phyloP scores from a whole-genome alignment of 2,113 vertebrate genomes.

The Xiphophorus hellerii region DNA sequence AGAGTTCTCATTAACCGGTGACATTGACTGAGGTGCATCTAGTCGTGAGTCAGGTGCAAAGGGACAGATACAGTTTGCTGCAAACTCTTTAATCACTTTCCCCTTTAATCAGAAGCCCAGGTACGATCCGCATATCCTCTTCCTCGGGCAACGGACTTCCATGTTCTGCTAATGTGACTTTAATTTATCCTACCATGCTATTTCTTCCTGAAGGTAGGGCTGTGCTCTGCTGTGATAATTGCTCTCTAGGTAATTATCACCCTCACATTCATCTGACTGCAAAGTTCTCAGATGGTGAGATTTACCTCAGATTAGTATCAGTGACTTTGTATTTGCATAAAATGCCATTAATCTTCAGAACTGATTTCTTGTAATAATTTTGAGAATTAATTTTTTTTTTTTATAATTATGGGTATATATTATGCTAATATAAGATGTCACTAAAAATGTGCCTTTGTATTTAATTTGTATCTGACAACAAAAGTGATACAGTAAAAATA shows the following conservation, averaged over 20 bases:
- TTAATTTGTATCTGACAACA: neutral
- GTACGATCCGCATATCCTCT: constrained; percentile 10
- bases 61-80: constrained; percentile 27
- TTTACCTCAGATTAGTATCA: neutral
- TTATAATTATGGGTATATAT: neutral
- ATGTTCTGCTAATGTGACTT: neutral
- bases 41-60: constrained; percentile 26
- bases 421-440: neutral
- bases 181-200: neutral
- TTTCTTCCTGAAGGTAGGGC: neutral
- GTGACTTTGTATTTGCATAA: constrained; percentile 5
- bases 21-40: constrained; percentile 56
- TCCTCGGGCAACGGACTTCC: constrained; percentile 5
- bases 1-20: constrained; percentile 55
- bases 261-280: neutral
- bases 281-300: neutral
- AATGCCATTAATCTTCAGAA: neutral
- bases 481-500: no score
- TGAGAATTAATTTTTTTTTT: neutral
- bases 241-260: neutral
- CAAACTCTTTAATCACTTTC: constrained; percentile 16
- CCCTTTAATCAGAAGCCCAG: constrained; percentile 5
- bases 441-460: neutral
- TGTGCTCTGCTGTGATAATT: constrained; percentile 7
- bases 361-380: neutral